Evolutionary conservation across 2,888 invertebrate species (phyloP).

Genomic region (Mesoligia furuncula): DNA sequence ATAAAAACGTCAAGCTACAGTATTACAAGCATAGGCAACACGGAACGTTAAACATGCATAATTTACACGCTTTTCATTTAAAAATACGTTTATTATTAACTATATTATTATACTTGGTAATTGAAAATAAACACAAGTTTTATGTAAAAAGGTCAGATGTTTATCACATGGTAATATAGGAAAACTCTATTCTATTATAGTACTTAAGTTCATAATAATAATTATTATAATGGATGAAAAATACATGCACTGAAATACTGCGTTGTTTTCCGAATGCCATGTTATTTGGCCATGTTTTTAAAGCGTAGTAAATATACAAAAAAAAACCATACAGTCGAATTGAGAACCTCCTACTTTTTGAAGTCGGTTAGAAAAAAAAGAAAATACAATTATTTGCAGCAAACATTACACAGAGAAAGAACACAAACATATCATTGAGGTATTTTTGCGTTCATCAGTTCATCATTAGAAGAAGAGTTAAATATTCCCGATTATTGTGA

Average conservation of each 20-base stretch:
- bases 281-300: not conserved
- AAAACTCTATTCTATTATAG: not conserved
- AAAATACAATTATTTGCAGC: too few species aligned
- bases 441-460: too few species aligned
- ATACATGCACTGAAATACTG: not conserved
- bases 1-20: not conserved
- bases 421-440: not conserved
- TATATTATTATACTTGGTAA: constrained; percentile 10
- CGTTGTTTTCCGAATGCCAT: not conserved
- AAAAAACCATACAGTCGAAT: too few species aligned
- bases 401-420: too few species aligned
- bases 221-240: not conserved
- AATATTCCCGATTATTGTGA: not conserved
- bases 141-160: constrained; percentile 45
- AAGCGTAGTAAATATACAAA: too few species aligned
- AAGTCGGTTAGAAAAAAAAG: too few species aligned
- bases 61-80: constrained; percentile 22
- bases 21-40: constrained; percentile 12
- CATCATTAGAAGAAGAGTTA: not conserved
- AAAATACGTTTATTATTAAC: constrained; percentile 15
- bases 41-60: constrained; percentile 32
- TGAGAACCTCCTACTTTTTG: too few species aligned
- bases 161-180: constrained; percentile 9
- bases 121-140: constrained; percentile 24
- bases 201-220: too few species aligned